These are phyloP conservation scores for Xylota sylvarum DNA, from an alignment of 2,888 invertebrate species.

Conservation along the genomic window DNA sequence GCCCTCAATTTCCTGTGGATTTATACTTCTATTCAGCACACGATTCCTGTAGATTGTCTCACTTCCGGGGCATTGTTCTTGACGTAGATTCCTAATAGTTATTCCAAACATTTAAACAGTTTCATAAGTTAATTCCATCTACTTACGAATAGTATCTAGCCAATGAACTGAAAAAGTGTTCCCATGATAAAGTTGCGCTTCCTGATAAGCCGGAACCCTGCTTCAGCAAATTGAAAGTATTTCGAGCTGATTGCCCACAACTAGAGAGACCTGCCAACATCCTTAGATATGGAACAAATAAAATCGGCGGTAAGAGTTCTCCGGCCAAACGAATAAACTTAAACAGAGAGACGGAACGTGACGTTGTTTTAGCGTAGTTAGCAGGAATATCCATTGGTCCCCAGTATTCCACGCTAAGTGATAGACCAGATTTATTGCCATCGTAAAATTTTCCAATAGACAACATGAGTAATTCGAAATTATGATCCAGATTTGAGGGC, in stretches of 20 bases:
- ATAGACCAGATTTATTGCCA: slow-evolving; percentile 89
- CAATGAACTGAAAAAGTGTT: slow-evolving; percentile 93
- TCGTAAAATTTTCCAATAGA: slow-evolving; percentile 92
- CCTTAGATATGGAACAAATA: slow-evolving; percentile 94
- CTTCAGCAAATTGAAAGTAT: slow-evolving; percentile 92
- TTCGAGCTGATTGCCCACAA: slow-evolving; percentile 90
- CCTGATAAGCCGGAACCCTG: slow-evolving; percentile 86
- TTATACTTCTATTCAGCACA: slow-evolving; percentile 87
- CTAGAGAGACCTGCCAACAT: slow-evolving; percentile 94
- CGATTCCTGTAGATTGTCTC: slow-evolving; percentile 88
- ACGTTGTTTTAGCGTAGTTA: slow-evolving; percentile 84
- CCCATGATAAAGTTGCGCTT: slow-evolving; percentile 90
- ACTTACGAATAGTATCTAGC: slow-evolving; percentile 89
- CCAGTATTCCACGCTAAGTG: slow-evolving; percentile 94
- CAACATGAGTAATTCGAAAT: slow-evolving; percentile 93
- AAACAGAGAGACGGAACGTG: slow-evolving; percentile 92
- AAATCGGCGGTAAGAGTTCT: slow-evolving; percentile 92
- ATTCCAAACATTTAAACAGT: not conserved
- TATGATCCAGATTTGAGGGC: slow-evolving; percentile 89
- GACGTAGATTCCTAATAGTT: slow-evolving; percentile 88
- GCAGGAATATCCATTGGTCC: slow-evolving; percentile 81
- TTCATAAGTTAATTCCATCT: not conserved
- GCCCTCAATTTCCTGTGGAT: slow-evolving; percentile 93
- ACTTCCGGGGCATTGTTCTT: slow-evolving; percentile 88
- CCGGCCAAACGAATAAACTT: slow-evolving; percentile 96